Evolutionary conservation across 2,797 vertebrate species (phyloP).

Genomic region (Luscinia luscinia): DNA sequence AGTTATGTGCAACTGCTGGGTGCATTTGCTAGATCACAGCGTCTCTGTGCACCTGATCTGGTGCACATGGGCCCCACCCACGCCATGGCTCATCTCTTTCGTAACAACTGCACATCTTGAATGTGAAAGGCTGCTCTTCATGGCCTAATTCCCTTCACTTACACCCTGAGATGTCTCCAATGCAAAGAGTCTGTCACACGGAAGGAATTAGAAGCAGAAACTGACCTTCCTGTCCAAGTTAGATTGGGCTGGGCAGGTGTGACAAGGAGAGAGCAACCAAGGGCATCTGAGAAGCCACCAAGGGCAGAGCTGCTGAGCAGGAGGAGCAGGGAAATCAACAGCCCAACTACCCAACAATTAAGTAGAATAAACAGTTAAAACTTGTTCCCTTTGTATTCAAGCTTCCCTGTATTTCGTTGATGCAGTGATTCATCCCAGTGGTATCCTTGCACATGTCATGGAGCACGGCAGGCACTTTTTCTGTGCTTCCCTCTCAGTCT

Average conservation of each 20-base stretch:
- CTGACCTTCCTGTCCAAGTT: background rate
- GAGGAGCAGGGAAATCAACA: background rate
- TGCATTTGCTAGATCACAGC: rapidly evolving
- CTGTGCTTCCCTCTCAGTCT: background rate
- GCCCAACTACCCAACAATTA: background rate
- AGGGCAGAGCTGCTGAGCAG: background rate
- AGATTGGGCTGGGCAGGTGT: background rate
- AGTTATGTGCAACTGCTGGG: background rate
- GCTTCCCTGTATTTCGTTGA: background rate
- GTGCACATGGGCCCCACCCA: rapidly evolving
- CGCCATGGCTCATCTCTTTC: rapidly evolving
- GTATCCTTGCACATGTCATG: background rate
- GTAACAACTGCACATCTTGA: background rate
- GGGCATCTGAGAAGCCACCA: background rate
- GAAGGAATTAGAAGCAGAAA: background rate
- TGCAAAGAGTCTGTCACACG: rapidly evolving
- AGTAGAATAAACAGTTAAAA: background rate
- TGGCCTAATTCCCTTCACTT: background rate
- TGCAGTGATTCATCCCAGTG: background rate
- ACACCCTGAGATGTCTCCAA: rapidly evolving
- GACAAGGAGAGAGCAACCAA: background rate
- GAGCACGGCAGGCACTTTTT: background rate
- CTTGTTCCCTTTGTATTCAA: background rate
- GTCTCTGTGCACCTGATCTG: background rate
- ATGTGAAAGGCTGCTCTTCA: rapidly evolving